A percentile compares a stretch with the other conserved stretches of the same genome.
phyloP scores from a whole-genome alignment of 2,113 vertebrate genomes.

The Brachyhypopomus gauderio region DNA sequence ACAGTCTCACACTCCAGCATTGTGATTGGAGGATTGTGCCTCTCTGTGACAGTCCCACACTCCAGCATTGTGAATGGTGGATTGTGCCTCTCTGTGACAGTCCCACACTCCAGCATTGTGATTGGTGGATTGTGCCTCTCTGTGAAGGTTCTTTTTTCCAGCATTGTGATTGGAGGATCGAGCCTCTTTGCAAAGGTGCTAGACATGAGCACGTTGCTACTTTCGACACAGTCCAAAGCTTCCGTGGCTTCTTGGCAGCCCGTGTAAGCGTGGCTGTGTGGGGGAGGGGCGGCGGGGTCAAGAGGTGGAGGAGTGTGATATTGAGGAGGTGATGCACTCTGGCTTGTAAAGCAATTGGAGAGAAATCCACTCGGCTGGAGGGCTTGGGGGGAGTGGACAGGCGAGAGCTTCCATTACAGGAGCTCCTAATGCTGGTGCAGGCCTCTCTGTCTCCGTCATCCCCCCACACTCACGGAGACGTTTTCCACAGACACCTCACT shows the following conservation, averaged over 20 bases:
- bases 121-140: too few species aligned
- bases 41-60: too few species aligned
- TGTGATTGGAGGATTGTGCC: too few species aligned
- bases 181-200: not conserved
- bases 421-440: not conserved
- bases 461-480: not conserved
- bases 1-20: too few species aligned
- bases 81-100: too few species aligned
- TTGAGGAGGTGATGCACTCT: conserved; percentile 40
- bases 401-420: conserved; percentile 39
- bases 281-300: conserved; percentile 24
- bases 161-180: too few species aligned
- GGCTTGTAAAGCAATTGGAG: conserved; percentile 5
- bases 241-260: conserved; percentile 21
- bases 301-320: conserved; percentile 11
- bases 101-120: too few species aligned
- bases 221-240: conserved; percentile 16
- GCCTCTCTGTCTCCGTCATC: not conserved
- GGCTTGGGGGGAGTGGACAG: conserved; percentile 10
- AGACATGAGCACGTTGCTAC: not conserved
- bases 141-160: too few species aligned
- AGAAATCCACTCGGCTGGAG: conserved; percentile 32
- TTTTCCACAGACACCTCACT: not conserved
- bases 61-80: too few species aligned
- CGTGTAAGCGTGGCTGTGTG: not conserved